phyloP scores from a whole-genome alignment of 2,113 vertebrate genomes.

The Felis catus region F.catus_Fca126_mat1.0 CM031417.1:47785001-47785500 shows the following conservation, averaged over 20 bases:
- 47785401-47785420: neutral
- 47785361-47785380: neutral
- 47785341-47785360: neutral
- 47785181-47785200: neutral
- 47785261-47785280: neutral
- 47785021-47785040: neutral
- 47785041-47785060: neutral
- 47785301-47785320: neutral
- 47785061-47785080: neutral
- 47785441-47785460: neutral
- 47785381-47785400: neutral
- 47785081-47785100: neutral
- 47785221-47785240: neutral
- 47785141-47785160: constrained; percentile 8
- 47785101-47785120: neutral
- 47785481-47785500: neutral
- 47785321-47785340: neutral
- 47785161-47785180: neutral
- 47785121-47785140: neutral
- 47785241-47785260: neutral
- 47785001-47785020: neutral
- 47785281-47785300: constrained; percentile 1
- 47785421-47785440: neutral
- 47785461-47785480: neutral
- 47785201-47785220: neutral